phyloP scores from a whole-genome alignment of 2,888 invertebrate genomes.

The Spilosoma lubricipeda region DNA sequence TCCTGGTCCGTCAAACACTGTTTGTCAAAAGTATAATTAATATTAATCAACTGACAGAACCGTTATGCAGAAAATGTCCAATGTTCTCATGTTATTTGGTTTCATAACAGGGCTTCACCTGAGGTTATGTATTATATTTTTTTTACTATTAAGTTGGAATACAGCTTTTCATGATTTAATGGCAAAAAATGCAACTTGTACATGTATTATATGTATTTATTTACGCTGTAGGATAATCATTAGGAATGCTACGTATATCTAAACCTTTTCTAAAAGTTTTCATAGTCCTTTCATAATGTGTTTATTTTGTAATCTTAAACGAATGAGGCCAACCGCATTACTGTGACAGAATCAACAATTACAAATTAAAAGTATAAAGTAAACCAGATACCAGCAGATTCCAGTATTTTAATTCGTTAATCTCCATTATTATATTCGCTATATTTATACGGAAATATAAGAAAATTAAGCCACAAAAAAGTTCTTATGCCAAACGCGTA shows the following conservation, averaged over 20 bases:
- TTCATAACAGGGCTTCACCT: background rate
- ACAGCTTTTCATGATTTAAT: background rate
- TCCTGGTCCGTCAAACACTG: constrained; percentile 8
- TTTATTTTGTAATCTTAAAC: too few species aligned
- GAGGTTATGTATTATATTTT: background rate
- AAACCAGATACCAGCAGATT: background rate
- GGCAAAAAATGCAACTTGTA: background rate
- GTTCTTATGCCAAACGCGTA: background rate
- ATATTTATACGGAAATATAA: background rate
- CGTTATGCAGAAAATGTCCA: constrained; percentile 56
- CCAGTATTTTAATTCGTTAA: background rate
- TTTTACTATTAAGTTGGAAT: background rate
- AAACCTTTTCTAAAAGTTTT: background rate
- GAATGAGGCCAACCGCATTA: too few species aligned
- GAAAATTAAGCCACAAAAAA: background rate
- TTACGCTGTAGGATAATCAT: background rate
- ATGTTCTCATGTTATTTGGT: constrained; percentile 44
- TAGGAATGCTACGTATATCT: background rate
- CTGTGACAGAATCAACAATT: too few species aligned
- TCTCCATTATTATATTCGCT: background rate
- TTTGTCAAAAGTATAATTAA: constrained; percentile 59
- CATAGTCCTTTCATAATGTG: background rate
- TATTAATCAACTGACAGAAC: constrained; percentile 61
- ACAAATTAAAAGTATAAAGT: background rate
- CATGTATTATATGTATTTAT: too few species aligned